Percentiles rank a stretch among this genome's conserved stretches.
phyloP scores from a whole-genome alignment of 2,113 vertebrate species.

The Actenoides lindsayi region DNA sequence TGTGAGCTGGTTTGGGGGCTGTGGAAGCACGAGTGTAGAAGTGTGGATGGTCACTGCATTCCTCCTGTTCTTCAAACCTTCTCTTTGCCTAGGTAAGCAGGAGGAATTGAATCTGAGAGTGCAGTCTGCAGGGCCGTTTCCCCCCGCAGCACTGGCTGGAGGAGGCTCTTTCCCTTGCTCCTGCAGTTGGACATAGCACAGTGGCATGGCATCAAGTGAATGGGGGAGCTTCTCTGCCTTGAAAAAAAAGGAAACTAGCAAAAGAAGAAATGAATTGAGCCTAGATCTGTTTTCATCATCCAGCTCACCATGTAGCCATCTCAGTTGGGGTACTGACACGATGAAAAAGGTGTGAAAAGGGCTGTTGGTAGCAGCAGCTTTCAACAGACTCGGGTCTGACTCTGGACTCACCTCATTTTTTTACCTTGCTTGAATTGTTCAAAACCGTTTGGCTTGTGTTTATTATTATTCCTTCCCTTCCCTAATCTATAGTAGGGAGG shows the following conservation, averaged over 20 bases:
- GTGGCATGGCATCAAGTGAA: not conserved
- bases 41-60: not conserved
- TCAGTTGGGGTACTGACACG: not conserved
- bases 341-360: not conserved
- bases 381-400: fast-evolving
- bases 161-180: not conserved
- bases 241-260: not conserved
- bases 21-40: not conserved
- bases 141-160: not conserved
- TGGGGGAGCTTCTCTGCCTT: not conserved
- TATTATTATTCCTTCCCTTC: not conserved
- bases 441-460: not conserved
- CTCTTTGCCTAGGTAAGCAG: not conserved
- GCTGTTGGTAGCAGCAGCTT: not conserved
- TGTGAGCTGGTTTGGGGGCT: not conserved
- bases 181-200: not conserved
- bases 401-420: not conserved
- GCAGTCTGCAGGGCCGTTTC: not conserved
- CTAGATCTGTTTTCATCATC: not conserved
- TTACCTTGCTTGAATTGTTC: not conserved
- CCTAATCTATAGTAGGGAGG: not conserved
- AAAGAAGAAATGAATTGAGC: not conserved
- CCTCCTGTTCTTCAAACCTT: not conserved
- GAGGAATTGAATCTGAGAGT: not conserved
- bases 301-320: not conserved